These are phyloP conservation scores for Lacerta bilineata DNA, from an alignment of 2,797 vertebrate species.

Conservation along the genomic window DNA sequence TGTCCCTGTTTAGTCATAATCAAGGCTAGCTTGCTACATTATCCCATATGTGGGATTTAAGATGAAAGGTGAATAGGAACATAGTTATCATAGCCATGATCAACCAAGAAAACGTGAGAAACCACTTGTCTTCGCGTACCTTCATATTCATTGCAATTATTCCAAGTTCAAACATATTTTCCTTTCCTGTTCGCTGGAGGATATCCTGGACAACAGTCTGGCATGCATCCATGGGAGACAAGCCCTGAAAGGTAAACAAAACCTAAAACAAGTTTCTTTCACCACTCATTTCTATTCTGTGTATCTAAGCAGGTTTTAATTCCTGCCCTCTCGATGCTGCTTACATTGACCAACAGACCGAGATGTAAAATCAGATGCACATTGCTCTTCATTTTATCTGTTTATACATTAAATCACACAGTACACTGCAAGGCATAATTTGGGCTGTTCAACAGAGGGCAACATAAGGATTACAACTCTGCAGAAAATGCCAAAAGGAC, in stretches of 20 bases:
- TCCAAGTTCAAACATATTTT: conserved; percentile 69
- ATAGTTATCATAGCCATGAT: not conserved
- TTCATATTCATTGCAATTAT: conserved; percentile 73
- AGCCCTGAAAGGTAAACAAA: conserved; percentile 55
- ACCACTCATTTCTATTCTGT: conserved; percentile 11
- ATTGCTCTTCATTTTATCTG: conserved; percentile 39
- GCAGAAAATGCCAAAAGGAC: not conserved
- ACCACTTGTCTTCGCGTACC: conserved; percentile 20
- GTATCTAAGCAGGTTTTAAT: conserved; percentile 37
- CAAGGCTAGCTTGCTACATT: not conserved
- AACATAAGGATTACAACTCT: not conserved
- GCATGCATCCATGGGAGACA: conserved; percentile 56
- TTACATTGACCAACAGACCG: conserved; percentile 33
- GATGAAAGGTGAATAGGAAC: conserved; percentile 6
- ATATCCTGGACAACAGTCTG: conserved; percentile 64
- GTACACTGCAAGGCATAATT: not conserved
- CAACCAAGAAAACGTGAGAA: conserved; percentile 14
- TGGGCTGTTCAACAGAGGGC: conserved; percentile 13
- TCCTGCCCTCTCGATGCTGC: not conserved
- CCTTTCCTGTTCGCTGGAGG: conserved; percentile 47
- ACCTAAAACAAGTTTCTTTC: conserved; percentile 15
- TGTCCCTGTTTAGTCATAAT: not conserved
- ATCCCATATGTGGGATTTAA: not conserved
- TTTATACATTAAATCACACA: not conserved
- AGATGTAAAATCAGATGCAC: conserved; percentile 44